Base-by-base conservation (phyloP, 1,140 invertebrate species). In the Globodera rostochiensis region DNA sequence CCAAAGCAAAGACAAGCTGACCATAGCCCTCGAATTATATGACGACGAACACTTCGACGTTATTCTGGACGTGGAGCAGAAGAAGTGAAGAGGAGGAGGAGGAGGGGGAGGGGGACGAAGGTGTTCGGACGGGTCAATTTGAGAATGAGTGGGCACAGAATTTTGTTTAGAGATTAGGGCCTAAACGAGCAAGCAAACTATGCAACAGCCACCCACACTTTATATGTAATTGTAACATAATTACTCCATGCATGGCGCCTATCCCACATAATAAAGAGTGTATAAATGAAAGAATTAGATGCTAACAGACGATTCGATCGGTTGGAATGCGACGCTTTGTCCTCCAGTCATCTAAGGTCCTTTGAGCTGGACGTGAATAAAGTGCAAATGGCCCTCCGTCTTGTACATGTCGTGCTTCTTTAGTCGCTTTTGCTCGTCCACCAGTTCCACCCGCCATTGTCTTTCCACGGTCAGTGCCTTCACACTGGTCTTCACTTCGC, bases 341-440 rank as follows among this genome's bases (percentile, higher is more conserved):
- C 53, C 8, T 53, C 6, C 53, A 53, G 1, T 64, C 15, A 64
- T 64, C 5, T 36, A 36, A 36, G 36, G 36, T 15, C 15, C 57
- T 64, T 71, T 71, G 15, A 71, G 13, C 69, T 36, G 25, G n/a
- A 71, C 69, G 46, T 71, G 46, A 19, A 71, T 71, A 6, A 71
- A 71, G 69, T 71, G 69, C 9, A 71, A 21, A 6, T 71, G 69
- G 13, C 69, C 69, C 25, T 71, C n/a, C 46, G 19, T 71, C 36
- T 47, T 36, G 69, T 71, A 19, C 36, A 71, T 19, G 25, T 71
- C 69, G 36, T 71, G 11, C 19, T 25, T 71, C 8, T 21, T 47
- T n/a, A 36, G 36, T 71, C 46, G 25, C 69, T 71, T 71, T 21
- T 71, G 8, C 36, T 71, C 69, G 69, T 71, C 46, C 36, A 36